Evolutionary conservation across 2,113 vertebrate genomes (phyloP), one percentile per base, ranked within the genome.

Genomic region (Colistium nudipinnis): DNA sequence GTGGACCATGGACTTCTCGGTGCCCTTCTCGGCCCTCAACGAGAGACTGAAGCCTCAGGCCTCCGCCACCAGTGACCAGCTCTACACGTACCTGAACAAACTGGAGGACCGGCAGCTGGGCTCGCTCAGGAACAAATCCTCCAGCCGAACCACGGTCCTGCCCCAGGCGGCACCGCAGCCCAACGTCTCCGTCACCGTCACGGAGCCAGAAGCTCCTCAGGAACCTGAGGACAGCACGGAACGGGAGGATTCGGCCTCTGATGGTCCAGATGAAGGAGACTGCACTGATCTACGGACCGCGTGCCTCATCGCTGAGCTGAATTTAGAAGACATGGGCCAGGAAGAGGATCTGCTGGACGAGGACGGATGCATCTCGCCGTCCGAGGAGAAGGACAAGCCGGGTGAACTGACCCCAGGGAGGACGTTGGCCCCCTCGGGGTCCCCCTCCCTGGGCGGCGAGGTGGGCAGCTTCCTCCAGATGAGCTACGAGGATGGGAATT

Each of bases 11-110:
- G 82, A 87, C 16, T 76, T 53, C 49, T 43, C 30, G 24, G 44
- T 73, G 28, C 19, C 80, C 10, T 89, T 89, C 73, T 88, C 85
- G 0, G 12, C 22, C 17, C 74, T 91, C 31, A 87, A 87, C 7
- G 80, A 83, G 60, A 81, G 45, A 44, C 52, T 90, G 73, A 81
- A 57, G 27, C 89, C 89, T 19, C 52, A 14, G 8, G n/a, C n/a
- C n/a, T 1, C 62, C 59, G 77, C 28, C 36, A 24, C 28, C 62
- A 86, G n/a, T 7, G 63, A 87, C 0, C 71, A 64, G 53, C 51
- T 89, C 25, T 67, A 68, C 74, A 75, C 79, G 6, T 70, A 86
- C 4, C 76, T 90, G 30, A 70, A 5, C 74, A 62, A 74, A 8
- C 5, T 90, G 64, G 87, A 88, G 25, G 67, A 63, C n/a, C 66